phyloP scores from a whole-genome alignment of 2,888 invertebrate genomes.

The Aplocera efformata region DNA sequence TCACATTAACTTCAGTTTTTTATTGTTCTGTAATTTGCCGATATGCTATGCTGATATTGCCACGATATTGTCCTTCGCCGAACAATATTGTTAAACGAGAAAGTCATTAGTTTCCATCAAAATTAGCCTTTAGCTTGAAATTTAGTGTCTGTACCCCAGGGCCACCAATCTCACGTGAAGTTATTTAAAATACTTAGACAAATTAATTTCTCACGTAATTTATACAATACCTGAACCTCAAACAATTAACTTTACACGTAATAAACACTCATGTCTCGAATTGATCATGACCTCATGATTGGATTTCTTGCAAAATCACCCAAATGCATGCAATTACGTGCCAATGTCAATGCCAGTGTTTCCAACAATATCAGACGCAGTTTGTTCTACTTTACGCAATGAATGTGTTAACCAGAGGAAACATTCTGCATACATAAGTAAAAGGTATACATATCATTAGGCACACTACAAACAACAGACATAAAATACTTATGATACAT shows the following conservation, averaged over 20 bases:
- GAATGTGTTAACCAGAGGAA: slow-evolving; percentile 19
- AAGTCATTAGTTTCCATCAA: no score
- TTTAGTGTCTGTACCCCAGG: no score
- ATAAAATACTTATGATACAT: slow-evolving; percentile 21
- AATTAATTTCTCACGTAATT: no score
- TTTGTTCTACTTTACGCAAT: slow-evolving; percentile 16
- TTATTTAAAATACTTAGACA: no score
- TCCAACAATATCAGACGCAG: background rate
- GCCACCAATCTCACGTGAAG: no score
- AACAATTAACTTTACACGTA: background rate
- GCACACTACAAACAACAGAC: background rate
- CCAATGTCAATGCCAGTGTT: slow-evolving; percentile 18
- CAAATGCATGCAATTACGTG: slow-evolving; percentile 7
- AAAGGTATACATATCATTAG: background rate
- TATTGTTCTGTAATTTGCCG: no score
- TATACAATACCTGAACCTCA: background rate
- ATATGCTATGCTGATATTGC: no score
- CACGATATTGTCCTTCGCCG: no score
- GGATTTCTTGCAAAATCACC: slow-evolving; percentile 10
- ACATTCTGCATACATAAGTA: background rate
- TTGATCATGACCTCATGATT: slow-evolving; percentile 18
- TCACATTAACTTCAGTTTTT: no score
- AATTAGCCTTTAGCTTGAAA: no score
- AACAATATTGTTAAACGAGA: no score
- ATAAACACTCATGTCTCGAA: slow-evolving; percentile 3